Evolutionary conservation across 2,797 vertebrate species (phyloP), one percentile per base, ranked within the genome.

Genomic region (Diglossa cyanea): DNA sequence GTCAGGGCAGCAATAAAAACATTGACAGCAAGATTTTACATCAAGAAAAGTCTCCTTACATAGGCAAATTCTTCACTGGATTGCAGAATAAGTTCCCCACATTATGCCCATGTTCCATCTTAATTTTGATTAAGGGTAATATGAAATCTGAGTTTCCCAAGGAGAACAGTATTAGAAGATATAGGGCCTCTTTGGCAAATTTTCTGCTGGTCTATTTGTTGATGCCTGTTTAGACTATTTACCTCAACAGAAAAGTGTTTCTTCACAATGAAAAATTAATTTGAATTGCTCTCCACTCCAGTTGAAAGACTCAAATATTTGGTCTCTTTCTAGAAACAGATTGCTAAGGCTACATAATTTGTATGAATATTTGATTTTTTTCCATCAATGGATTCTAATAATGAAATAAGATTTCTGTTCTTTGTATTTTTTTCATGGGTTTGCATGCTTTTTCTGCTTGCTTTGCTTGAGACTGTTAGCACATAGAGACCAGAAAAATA

Each of bases 401-500:
- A 53, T 50, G 53, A 86, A 95, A 93, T 91, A 45, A 62, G 35
- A 82, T 84, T 94, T 73, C 79, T 84, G 33, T 33, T 50, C 44
- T 66, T 85, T 71, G 13, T 45, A 14, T 1, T 60, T 85, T 84
- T 73, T 60, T 55, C n/a, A 30, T 1, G 2, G 14, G n/a, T 90
- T 95, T 58, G 7, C 0, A 0, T 84, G 39, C 30, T 31, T 94
- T 87, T 91, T 94, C 85, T 96, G 53, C 51, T 96, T 77, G 84
- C 39, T 71, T 88, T 68, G 30, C 81, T 96, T 85, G 81, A 82
- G 79, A 81, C 37, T 90, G 77, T 45, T 60, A 90, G 42, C 40
- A 76, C 84, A 86, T 42, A 95, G 25, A 82, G 71, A 92, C 35
- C 58, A 82, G 67, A 92, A 95, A 95, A 96, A 94, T 89, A 83